Evolutionary conservation across 2,797 vertebrate genomes (phyloP).

Genomic region (Syngnathus acus): DNA sequence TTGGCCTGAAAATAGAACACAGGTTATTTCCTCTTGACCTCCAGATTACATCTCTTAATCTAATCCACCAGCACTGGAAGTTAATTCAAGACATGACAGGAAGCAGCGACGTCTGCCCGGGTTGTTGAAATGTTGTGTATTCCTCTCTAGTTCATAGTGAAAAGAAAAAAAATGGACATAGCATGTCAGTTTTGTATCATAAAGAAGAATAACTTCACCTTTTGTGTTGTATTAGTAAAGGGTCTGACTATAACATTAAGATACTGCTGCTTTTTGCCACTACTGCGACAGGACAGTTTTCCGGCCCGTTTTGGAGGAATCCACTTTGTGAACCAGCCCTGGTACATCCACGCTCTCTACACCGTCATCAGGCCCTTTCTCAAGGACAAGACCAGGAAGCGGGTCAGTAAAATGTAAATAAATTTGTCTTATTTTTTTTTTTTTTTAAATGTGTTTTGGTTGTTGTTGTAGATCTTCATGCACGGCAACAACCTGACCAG

Average conservation of each 20-base stretch:
- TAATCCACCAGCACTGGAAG: background rate
- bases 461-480: slow-evolving; percentile 84
- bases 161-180: background rate
- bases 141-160: background rate
- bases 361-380: slow-evolving; percentile 95
- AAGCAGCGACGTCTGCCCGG: background rate
- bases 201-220: background rate
- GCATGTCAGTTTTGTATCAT: background rate
- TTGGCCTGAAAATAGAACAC: background rate
- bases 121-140: background rate
- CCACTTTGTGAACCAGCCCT: slow-evolving; percentile 98
- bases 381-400: slow-evolving; percentile 97
- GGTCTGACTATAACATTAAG: too few relatives aligned
- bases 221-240: too few relatives aligned
- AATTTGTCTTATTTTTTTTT: too few relatives aligned
- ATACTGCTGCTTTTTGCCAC: background rate
- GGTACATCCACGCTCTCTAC: slow-evolving; percentile 98
- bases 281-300: slow-evolving; percentile 86
- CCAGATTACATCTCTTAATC: background rate
- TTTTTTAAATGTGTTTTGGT: background rate
- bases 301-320: slow-evolving; percentile 96
- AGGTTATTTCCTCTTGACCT: background rate
- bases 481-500: slow-evolving; percentile 98
- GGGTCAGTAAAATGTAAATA: slow-evolving; percentile 67
- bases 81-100: background rate